A percentile compares a stretch with the other conserved stretches of the same genome.
These are phyloP conservation scores for Colletes collaris DNA, from an alignment of 2,888 invertebrate genomes.

Conservation along the genomic window DNA sequence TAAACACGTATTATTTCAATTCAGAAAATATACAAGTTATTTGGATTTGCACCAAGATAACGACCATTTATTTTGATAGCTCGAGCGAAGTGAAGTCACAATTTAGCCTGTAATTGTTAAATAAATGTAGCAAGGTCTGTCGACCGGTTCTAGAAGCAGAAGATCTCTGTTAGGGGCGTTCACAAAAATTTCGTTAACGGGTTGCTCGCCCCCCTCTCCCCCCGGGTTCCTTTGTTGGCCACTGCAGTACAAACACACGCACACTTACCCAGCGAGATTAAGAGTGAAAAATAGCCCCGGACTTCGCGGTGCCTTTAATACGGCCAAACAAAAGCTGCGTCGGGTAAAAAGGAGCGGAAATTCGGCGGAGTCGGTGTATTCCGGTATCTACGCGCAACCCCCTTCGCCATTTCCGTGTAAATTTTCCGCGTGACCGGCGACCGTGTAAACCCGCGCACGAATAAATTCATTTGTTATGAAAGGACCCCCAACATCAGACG, in stretches of 20 bases:
- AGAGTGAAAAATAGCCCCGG: conserved; percentile 55
- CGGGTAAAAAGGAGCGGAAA: conserved; percentile 59
- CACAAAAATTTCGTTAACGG: conserved; percentile 12
- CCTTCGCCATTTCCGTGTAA: conserved; percentile 59
- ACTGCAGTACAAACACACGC: neutral
- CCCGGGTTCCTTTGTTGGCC: neutral
- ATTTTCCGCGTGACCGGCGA: conserved; percentile 66
- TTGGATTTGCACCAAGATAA: too few relatives aligned
- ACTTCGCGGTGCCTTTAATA: conserved; percentile 43
- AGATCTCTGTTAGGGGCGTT: neutral
- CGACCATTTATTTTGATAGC: too few relatives aligned
- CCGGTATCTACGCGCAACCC: conserved; percentile 56
- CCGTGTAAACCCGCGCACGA: conserved; percentile 67
- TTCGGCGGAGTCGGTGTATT: conserved; percentile 59
- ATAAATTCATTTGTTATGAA: conserved; percentile 75
- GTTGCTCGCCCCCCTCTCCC: too few relatives aligned
- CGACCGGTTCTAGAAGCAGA: neutral
- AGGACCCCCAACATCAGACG: conserved; percentile 57
- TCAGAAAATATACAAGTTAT: too few relatives aligned
- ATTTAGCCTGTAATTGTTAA: too few relatives aligned
- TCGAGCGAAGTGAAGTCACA: too few relatives aligned
- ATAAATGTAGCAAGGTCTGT: too few relatives aligned
- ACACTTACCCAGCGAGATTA: conserved; percentile 34
- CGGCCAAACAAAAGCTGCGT: conserved; percentile 44
- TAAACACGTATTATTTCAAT: too few relatives aligned